Base-by-base conservation (phyloP, 2,113 vertebrate species). In the Butorides virescens region DNA sequence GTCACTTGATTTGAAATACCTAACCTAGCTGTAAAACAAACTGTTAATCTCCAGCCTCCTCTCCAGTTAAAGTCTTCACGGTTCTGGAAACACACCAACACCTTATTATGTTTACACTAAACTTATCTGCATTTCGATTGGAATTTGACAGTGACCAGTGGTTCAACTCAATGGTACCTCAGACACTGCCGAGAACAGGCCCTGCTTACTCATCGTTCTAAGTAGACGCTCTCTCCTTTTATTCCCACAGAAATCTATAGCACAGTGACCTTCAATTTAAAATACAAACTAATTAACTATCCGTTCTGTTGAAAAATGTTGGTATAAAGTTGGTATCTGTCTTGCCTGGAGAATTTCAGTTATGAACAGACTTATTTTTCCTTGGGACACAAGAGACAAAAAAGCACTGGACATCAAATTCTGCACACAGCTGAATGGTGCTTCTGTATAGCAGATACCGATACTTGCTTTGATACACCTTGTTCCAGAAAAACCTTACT, bases 251-350 rank as follows among this genome's bases (percentile, higher is more conserved):
- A 97, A 97, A 96, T 97, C 97, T 97, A 12, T 94, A 97, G 95
- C 15, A 86, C 17, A 44, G 83, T 68, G 70, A 95, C 78, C 84
- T 96, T 95, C 91, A 91, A 53, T 97, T 95, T 97, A 90, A 97
- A 96, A 97, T 85, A 94, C 79, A 97, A 96, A 93, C 87, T 91
- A 97, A 98, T 97, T 97, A 97, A 97, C 93, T 96, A 92, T 44
- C 56, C 15, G 6, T 97, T 97, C 92, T 53, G 55, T 82, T 96
- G 44, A 93, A 97, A 96, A 97, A 94, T 86, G 58, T 74, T 95
- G 76, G 42, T 93, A 94, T 78, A 98, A 94, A 84, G 79, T 70
- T 97, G 85, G 47, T 93, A 97, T 66, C 92, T 95, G 59, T 94
- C 93, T 97, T 97, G 81, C 87, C 95, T 97, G 29, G 75, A 97